A percentile compares a stretch with the other conserved stretches of the same genome.
These are phyloP conservation scores for Pristionchus mayeri DNA, from an alignment of 2,888 invertebrate genomes.

Conservation along the genomic window DNA sequence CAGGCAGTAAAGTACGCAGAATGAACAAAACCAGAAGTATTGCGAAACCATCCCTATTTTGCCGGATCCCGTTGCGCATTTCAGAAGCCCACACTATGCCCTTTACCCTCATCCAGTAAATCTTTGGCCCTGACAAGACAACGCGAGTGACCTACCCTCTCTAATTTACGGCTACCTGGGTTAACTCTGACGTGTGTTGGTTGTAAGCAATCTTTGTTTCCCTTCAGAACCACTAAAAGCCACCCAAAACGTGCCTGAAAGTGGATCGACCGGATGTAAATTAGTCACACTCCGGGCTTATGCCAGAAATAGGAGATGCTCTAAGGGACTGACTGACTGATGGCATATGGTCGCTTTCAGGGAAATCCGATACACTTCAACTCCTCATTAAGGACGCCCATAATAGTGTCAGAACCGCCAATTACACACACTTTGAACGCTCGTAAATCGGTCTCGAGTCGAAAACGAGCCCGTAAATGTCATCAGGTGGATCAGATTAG, in stretches of 20 bases:
- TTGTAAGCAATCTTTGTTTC: not conserved
- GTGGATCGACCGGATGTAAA: slow-evolving; percentile 9
- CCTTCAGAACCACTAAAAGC: not conserved
- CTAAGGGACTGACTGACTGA: not conserved
- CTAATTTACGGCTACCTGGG: not conserved
- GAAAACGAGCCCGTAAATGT: not conserved
- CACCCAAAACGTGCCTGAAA: slow-evolving; percentile 14
- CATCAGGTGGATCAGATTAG: not conserved
- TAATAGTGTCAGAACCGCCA: slow-evolving; percentile 1
- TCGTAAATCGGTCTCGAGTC: slow-evolving; percentile 7
- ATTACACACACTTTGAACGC: not conserved
- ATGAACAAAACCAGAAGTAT: no score
- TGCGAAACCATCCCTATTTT: not conserved
- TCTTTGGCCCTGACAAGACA: not conserved
- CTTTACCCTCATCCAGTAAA: not conserved
- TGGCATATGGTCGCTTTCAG: slow-evolving; percentile 16
- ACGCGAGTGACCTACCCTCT: not conserved
- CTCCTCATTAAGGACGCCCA: slow-evolving; percentile 11
- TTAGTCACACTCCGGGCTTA: slow-evolving; percentile 13
- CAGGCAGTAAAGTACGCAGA: no score
- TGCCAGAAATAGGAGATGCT: slow-evolving; percentile 17
- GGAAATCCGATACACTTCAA: not conserved
- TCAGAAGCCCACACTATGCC: not conserved
- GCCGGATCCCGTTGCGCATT: not conserved
- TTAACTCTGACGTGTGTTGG: not conserved